Conservation (phyloP, 2,888 invertebrate species). For the Apotomis betuletana region DNA sequence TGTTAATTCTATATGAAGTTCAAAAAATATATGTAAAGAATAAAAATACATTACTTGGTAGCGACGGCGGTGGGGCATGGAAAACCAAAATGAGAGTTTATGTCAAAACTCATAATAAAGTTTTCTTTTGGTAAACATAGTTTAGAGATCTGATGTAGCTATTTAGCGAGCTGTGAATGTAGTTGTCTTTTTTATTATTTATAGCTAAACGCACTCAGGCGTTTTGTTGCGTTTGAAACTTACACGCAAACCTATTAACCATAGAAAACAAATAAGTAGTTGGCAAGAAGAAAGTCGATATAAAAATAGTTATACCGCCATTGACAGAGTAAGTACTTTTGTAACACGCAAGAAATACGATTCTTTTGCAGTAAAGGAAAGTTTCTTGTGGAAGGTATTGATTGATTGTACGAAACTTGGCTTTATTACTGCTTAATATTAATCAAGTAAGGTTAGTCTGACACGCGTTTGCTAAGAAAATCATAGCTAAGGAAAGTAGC, state of each 20-base stretch:
- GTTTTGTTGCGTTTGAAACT: no score
- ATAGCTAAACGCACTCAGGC: no score
- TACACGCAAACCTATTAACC: background rate
- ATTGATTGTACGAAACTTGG: slow-evolving; percentile 35
- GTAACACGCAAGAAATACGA: slow-evolving; percentile 30
- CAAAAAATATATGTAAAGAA: no score
- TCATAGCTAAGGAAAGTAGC: background rate
- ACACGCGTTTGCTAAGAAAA: background rate
- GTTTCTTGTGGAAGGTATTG: slow-evolving; percentile 30
- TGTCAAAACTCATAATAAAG: no score
- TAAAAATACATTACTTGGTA: no score
- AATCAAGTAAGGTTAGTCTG: slow-evolving; percentile 18
- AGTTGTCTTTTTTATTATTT: no score
- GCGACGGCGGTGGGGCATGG: no score
- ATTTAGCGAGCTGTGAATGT: no score
- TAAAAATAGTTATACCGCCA: slow-evolving; percentile 18
- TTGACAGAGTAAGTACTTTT: slow-evolving; percentile 21
- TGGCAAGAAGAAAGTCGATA: slow-evolving; percentile 28
- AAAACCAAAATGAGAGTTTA: no score
- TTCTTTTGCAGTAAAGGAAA: slow-evolving; percentile 27
- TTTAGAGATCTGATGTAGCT: no score
- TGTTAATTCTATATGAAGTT: no score
- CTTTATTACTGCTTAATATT: slow-evolving; percentile 32
- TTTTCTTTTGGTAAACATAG: no score
- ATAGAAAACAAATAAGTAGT: slow-evolving; percentile 9